Conservation (phyloP, 37 sponge, comb jelly and placozoan genomes). For the Aplysina aerophoba region DNA sequence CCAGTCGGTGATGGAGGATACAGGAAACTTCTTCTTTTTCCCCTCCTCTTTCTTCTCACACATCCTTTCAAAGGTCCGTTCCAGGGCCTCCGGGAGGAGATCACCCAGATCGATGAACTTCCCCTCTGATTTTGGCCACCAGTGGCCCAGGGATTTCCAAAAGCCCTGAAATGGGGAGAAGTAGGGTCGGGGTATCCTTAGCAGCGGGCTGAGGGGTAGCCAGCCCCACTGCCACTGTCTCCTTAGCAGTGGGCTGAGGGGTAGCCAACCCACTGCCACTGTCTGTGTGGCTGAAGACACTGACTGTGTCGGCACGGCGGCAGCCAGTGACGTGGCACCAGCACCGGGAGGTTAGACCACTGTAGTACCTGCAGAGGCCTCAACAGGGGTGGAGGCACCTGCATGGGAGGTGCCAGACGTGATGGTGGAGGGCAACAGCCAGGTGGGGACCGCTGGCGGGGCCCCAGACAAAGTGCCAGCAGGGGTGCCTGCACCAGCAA, state of each 20-base stretch:
- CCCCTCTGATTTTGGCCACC: slow-evolving; percentile 11
- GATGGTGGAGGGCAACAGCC: background rate
- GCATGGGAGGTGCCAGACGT: background rate
- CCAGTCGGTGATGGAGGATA: background rate
- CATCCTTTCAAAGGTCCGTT: background rate
- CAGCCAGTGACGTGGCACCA: no score
- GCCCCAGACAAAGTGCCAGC: slow-evolving; percentile 21
- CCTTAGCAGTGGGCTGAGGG: no score
- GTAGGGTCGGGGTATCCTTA: slow-evolving; percentile 7
- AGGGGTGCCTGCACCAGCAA: no score
- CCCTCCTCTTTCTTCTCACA: slow-evolving; percentile 19
- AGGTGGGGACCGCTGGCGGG: background rate
- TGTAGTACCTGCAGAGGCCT: no score
- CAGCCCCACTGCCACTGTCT: background rate
- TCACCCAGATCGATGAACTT: slow-evolving; percentile 20
- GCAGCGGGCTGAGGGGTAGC: background rate
- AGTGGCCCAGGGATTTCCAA: background rate
- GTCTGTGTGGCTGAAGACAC: slow-evolving; percentile 6
- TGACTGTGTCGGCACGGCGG: no score
- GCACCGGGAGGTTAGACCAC: no score
- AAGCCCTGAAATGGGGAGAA: no score
- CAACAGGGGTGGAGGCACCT: background rate
- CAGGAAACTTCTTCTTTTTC: background rate
- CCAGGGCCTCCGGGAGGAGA: slow-evolving; percentile 25
- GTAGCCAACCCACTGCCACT: no score